Conservation (phyloP, 2,888 invertebrate genomes). For the Philhelius pedissequus region DNA sequence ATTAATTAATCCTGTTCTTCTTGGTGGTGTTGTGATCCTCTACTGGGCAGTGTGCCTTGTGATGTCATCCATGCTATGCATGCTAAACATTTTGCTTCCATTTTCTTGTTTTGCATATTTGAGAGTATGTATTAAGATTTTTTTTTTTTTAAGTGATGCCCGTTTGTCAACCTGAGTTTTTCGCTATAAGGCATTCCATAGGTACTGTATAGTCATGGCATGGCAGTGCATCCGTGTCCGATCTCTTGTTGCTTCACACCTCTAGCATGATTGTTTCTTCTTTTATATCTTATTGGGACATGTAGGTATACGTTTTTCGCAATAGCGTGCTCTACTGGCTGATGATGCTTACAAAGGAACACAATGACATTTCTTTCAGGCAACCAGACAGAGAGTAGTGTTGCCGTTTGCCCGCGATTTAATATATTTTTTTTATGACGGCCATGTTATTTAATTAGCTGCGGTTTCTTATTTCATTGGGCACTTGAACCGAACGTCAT, state of each 20-base stretch:
- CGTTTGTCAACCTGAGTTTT: conserved; percentile 29
- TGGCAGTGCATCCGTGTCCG: conserved; percentile 39
- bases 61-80: conserved; percentile 36
- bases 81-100: not conserved
- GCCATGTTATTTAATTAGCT: no score
- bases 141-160: not conserved
- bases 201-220: no score
- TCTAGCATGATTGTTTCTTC: not conserved
- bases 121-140: not conserved
- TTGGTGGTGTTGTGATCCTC: conserved; percentile 33
- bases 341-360: conserved; percentile 17
- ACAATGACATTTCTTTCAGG: not conserved
- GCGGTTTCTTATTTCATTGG: no score
- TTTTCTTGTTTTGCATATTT: conserved; percentile 36
- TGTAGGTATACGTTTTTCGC: not conserved
- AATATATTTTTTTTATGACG: no score
- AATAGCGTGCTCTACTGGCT: conserved; percentile 48
- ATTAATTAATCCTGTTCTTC: conserved; percentile 65
- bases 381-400: no score
- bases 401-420: no score
- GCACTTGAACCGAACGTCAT: no score
- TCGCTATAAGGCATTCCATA: conserved; percentile 12
- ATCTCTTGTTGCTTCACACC: conserved; percentile 62
- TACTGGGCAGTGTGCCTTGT: conserved; percentile 43
- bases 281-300: not conserved